These are phyloP conservation scores for Arbacia lixula DNA, from an alignment of 53 echinoderm and acorn worm species.

Conservation along the genomic window DNA sequence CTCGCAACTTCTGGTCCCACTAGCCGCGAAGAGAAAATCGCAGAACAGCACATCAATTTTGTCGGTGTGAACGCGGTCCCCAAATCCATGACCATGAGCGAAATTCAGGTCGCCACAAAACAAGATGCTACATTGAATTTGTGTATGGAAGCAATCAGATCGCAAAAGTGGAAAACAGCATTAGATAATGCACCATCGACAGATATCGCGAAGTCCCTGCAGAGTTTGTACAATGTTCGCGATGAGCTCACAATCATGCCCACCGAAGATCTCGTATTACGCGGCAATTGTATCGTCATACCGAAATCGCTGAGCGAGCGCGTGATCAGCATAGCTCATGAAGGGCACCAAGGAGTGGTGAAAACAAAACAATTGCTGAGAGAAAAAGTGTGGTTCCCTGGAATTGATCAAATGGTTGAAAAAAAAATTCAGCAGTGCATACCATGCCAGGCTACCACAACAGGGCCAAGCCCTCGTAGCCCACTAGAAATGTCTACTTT, in stretches of 20 bases:
- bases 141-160: conserved; percentile 56
- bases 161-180: conserved; percentile 17
- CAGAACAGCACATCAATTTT: conserved; percentile 59
- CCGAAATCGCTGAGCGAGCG: conserved; percentile 54
- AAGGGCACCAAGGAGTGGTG: conserved; percentile 78
- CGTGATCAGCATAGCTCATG: conserved; percentile 54
- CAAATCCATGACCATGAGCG: conserved; percentile 32
- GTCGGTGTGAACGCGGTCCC: conserved; percentile 61
- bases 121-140: background rate
- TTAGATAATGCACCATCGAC: background rate
- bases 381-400: conserved; percentile 79
- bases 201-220: background rate
- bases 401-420: conserved; percentile 62
- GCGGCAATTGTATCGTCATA: conserved; percentile 67
- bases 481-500: conserved; percentile 70
- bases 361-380: conserved; percentile 69
- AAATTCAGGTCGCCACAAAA: conserved; percentile 4
- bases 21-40: conserved; percentile 39
- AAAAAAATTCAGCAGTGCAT: conserved; percentile 61
- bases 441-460: conserved; percentile 62
- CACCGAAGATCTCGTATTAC: conserved; percentile 52
- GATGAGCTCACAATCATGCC: conserved; percentile 56
- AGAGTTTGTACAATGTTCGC: conserved; percentile 49
- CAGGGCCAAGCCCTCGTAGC: too few species aligned
- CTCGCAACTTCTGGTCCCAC: conserved; percentile 3